These are phyloP conservation scores for Phaonia tiefii DNA, from an alignment of 2,888 invertebrate genomes.

Conservation along the genomic window DNA sequence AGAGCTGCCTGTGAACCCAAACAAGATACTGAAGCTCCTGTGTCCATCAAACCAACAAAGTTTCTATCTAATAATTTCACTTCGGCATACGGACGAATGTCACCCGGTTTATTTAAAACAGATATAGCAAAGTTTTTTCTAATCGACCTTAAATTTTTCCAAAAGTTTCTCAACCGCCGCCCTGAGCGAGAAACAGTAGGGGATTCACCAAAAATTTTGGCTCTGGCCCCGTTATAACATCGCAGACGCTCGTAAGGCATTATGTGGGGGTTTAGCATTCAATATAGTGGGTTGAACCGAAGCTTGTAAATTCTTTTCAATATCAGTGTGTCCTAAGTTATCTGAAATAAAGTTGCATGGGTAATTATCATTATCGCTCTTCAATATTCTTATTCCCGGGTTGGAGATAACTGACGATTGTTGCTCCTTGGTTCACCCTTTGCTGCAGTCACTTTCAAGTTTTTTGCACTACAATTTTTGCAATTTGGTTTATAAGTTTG, in stretches of 20 bases:
- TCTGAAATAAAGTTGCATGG: too few species aligned
- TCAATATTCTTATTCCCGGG: background rate
- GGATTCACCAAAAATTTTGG: background rate
- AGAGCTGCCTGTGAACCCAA: background rate
- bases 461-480: slow-evolving; percentile 39
- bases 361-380: slow-evolving; percentile 2
- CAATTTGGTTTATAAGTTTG: slow-evolving; percentile 35
- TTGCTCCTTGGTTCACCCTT: background rate
- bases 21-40: background rate
- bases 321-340: too few species aligned
- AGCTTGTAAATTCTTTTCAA: too few species aligned
- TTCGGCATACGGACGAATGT: background rate
- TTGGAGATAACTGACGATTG: background rate
- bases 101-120: background rate
- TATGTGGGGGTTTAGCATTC: background rate
- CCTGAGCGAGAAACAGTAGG: background rate
- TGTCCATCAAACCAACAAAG: background rate
- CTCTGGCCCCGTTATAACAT: background rate
- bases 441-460: slow-evolving; percentile 14
- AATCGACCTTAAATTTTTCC: background rate
- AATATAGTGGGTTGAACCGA: too few species aligned
- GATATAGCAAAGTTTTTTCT: background rate
- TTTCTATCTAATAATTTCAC: background rate
- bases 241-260: background rate
- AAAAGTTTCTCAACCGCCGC: background rate